A percentile compares a stretch with the other conserved stretches of the same genome.
These are phyloP conservation scores for Gobiocypris rarus DNA, from an alignment of 2,113 vertebrate genomes.

Conservation along the genomic window DNA sequence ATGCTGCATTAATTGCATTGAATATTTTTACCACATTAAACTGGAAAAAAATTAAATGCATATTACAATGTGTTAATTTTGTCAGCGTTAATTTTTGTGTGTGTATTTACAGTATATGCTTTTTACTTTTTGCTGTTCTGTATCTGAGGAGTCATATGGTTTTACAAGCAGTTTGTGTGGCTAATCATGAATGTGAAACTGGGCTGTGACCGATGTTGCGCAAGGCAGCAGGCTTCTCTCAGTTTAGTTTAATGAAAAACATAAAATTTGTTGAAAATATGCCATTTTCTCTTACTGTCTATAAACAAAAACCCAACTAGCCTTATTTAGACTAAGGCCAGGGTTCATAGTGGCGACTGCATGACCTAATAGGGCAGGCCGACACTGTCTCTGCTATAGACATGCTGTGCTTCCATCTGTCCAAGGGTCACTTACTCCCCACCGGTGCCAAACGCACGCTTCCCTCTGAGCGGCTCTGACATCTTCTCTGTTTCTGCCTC, in stretches of 20 bases:
- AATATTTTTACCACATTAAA: too few relatives aligned
- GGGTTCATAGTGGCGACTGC: slow-evolving; percentile 60
- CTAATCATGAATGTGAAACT: neutral
- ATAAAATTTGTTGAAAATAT: neutral
- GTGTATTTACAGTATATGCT: too few relatives aligned
- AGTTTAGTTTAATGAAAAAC: neutral
- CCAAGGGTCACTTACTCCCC: slow-evolving; percentile 46
- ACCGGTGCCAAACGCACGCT: slow-evolving; percentile 18
- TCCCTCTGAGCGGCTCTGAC: slow-evolving; percentile 23
- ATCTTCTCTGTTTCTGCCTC: slow-evolving; percentile 44
- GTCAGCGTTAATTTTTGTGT: too few relatives aligned
- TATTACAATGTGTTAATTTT: too few relatives aligned
- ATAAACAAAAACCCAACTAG: slow-evolving; percentile 7
- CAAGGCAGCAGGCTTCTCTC: neutral
- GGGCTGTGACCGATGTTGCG: neutral
- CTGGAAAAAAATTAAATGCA: too few relatives aligned
- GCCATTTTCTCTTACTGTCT: too few relatives aligned
- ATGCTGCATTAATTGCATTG: too few relatives aligned
- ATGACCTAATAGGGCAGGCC: slow-evolving; percentile 58
- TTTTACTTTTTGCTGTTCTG: neutral
- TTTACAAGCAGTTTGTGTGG: neutral
- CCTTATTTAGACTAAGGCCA: slow-evolving; percentile 59
- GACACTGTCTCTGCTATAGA: slow-evolving; percentile 50
- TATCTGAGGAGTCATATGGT: neutral
- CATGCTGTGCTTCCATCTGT: slow-evolving; percentile 73